A percentile compares a stretch with the other conserved stretches of the same genome.
Evolutionary conservation across 2,797 vertebrate species (phyloP).

Genomic region (Hapalemur alaotrensis): DNA sequence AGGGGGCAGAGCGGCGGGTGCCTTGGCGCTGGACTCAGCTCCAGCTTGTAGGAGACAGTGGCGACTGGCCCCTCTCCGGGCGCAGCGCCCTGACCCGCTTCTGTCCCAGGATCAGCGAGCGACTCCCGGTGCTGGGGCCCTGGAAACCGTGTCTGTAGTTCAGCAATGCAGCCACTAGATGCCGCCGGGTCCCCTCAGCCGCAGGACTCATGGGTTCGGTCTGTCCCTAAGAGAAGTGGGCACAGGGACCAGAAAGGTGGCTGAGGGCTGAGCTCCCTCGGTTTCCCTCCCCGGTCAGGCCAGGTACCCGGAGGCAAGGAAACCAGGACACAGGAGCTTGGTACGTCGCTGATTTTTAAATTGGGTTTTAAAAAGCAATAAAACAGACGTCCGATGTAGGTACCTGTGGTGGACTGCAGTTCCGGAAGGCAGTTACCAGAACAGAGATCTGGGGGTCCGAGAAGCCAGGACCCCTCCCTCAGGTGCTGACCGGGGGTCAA

Average conservation of each 20-base stretch:
- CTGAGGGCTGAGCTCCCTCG: too few species aligned
- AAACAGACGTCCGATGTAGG: accelerated
- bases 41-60: not conserved
- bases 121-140: not conserved
- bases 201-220: accelerated
- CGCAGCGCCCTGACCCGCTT: not conserved
- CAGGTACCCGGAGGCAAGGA: not conserved
- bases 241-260: accelerated
- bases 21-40: accelerated
- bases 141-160: not conserved
- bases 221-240: accelerated
- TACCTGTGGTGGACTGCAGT: accelerated
- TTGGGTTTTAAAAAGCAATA: not conserved
- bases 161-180: not conserved
- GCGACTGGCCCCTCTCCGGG: accelerated
- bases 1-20: accelerated
- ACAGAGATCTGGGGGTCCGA: not conserved
- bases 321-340: not conserved
- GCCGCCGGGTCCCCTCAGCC: not conserved
- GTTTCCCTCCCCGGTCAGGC: accelerated
- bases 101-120: accelerated
- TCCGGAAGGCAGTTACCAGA: not conserved
- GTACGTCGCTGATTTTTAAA: not conserved
- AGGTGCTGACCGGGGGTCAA: not conserved
- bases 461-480: not conserved